Conservation (phyloP, 2,797 vertebrate genomes). For the Hippoglossus hippoglossus region DNA sequence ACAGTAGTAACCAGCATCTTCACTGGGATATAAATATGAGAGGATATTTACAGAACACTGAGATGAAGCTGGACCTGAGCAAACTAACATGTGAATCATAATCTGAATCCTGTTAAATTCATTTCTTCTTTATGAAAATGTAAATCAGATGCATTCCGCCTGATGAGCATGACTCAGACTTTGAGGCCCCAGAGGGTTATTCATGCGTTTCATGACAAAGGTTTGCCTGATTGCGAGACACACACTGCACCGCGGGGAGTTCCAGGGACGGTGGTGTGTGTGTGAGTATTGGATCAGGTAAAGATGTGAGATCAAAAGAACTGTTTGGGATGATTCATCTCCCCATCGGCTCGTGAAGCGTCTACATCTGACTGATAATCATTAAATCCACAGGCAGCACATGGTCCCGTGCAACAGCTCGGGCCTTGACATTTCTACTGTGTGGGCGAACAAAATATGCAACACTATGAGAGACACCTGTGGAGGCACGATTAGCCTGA, state of each 20-base stretch:
- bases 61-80: not conserved
- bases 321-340: slow-evolving; percentile 57
- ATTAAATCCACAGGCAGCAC: slow-evolving; percentile 57
- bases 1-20: slow-evolving; percentile 6
- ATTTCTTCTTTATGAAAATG: slow-evolving; percentile 54
- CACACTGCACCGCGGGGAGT: slow-evolving; percentile 52
- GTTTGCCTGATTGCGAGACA: slow-evolving; percentile 65
- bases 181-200: slow-evolving; percentile 47
- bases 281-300: slow-evolving; percentile 45
- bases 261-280: slow-evolving; percentile 38
- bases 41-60: slow-evolving; percentile 34
- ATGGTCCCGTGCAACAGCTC: slow-evolving; percentile 24
- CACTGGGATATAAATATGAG: slow-evolving; percentile 7
- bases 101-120: slow-evolving; percentile 25
- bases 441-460: slow-evolving; percentile 17
- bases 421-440: slow-evolving; percentile 30
- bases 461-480: slow-evolving; percentile 27
- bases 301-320: slow-evolving; percentile 63
- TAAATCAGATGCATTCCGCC: slow-evolving; percentile 43
- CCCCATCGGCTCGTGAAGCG: slow-evolving; percentile 53
- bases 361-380: slow-evolving; percentile 64
- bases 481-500: slow-evolving; percentile 11
- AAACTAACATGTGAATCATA: slow-evolving; percentile 24
- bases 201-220: slow-evolving; percentile 63
- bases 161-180: slow-evolving; percentile 55